Evolutionary conservation across 2,113 vertebrate species (phyloP), one percentile per base, ranked within the genome.

Genomic region (Gallinago media): DNA sequence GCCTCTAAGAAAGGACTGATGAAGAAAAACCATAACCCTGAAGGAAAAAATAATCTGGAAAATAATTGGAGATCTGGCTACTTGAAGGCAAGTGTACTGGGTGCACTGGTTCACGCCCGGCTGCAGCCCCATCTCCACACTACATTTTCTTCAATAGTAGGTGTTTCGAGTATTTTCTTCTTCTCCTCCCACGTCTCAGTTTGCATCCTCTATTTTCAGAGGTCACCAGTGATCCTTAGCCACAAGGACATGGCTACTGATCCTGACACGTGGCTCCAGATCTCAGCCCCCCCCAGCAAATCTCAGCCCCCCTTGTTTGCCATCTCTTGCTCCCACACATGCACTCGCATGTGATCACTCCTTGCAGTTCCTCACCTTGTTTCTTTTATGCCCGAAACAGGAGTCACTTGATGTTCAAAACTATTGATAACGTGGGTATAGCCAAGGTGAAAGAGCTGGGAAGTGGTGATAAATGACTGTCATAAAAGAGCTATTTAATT

Each of bases 41-140:
- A 47, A 47, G 46, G 9, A 19, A 47, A 47, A 47, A 47, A 20
- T 20, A 47, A 56, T 19, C 5, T 36, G 52, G 79, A 38, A 62
- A 38, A 17, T 11, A 26, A 20, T 5, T 36, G 38, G 46, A 36
- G 19, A 34, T 31, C 5, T 49, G 52, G 58, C 19, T 49, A 11
- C 14, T 31, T 31, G 32, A n/a, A 61, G 29, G 54, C n/a, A 32
- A 32, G 21, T 1, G 21, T 19, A 7, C 21, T 11, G 42, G 2
- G 13, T 44, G 27, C 4, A 0, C 31, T 23, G 20, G 3, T 34
- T 52, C 16, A 8, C 22, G 36, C 3, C 2, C 5, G 0, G 1
- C 19, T 16, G 36, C 68, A 77, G 23, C 36, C 23, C 23, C 12
- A 19, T 47, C 25, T 67, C 65, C 21, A 12, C 6, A 2, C n/a